Evolutionary conservation across 1,140 invertebrate species (phyloP).

Genomic region (Manduca sexta): DNA sequence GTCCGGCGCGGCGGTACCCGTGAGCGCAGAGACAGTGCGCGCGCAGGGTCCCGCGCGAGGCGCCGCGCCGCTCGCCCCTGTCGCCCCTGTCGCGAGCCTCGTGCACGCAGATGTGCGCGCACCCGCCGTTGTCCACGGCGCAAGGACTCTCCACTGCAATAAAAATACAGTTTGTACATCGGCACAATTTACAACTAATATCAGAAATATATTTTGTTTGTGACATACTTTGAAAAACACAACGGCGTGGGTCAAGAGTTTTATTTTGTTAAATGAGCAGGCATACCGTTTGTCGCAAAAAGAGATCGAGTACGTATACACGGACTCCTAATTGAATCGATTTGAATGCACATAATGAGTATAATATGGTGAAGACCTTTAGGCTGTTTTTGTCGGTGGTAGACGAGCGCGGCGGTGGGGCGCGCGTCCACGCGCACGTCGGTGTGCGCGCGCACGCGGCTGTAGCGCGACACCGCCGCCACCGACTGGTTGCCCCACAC

Average conservation of each 20-base stretch:
- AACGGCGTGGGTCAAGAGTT: too few relatives aligned
- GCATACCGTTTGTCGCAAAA: too few relatives aligned
- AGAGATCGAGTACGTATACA: too few relatives aligned
- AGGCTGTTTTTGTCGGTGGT: constrained; percentile 84
- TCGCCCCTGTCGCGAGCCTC: background rate
- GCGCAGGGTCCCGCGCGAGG: constrained; percentile 41
- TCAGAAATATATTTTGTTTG: too few relatives aligned
- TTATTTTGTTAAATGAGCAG: too few relatives aligned
- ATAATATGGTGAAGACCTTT: constrained; percentile 44
- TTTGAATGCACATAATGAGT: background rate
- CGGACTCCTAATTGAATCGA: too few relatives aligned
- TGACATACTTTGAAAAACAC: too few relatives aligned
- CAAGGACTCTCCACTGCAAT: constrained; percentile 80
- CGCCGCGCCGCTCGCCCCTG: constrained; percentile 22
- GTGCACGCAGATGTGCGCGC: constrained; percentile 82
- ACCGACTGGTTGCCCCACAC: constrained; percentile 79
- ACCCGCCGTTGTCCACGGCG: constrained; percentile 78
- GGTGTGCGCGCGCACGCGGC: background rate
- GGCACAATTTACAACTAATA: too few relatives aligned
- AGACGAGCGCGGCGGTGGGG: constrained; percentile 79
- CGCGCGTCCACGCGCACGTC: constrained; percentile 42
- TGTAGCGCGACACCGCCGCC: constrained; percentile 43
- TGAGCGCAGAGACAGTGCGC: constrained; percentile 81
- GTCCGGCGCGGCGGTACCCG: constrained; percentile 77
- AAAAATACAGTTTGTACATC: too few relatives aligned